Conservation (phyloP, 2,113 vertebrate species). For the Peromyscus leucopus region DNA sequence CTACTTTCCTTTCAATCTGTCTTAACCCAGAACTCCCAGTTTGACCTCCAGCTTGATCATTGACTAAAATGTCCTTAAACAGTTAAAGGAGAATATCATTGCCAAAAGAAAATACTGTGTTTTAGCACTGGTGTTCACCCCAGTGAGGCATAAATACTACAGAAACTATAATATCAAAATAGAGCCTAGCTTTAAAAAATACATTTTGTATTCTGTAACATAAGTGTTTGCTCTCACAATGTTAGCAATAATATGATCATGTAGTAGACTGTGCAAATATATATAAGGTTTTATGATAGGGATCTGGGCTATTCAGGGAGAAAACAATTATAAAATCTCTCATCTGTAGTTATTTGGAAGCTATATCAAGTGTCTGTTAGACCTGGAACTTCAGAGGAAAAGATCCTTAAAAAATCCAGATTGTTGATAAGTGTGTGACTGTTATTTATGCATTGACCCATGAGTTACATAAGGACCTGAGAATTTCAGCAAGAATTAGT, state of each 20-base stretch:
- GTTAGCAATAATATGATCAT: background rate
- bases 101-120: background rate
- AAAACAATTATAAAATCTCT: background rate
- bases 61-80: background rate
- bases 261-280: background rate
- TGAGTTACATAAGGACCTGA: conserved; percentile 35
- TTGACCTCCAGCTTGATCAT: background rate
- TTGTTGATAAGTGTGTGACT: conserved; percentile 24
- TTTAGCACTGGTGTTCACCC: background rate
- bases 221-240: background rate
- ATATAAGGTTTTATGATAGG: background rate
- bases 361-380: background rate
- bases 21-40: background rate
- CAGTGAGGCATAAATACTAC: background rate
- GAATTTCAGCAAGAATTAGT: conserved; percentile 26
- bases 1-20: background rate
- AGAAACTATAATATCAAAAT: background rate
- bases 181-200: background rate
- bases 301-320: background rate
- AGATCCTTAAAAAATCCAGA: background rate
- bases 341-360: background rate
- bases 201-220: background rate
- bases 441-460: conserved; percentile 37
- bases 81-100: background rate
- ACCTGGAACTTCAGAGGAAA: background rate